Base-by-base conservation (phyloP, 2,888 invertebrate genomes). In the Agrotis ipsilon region DNA sequence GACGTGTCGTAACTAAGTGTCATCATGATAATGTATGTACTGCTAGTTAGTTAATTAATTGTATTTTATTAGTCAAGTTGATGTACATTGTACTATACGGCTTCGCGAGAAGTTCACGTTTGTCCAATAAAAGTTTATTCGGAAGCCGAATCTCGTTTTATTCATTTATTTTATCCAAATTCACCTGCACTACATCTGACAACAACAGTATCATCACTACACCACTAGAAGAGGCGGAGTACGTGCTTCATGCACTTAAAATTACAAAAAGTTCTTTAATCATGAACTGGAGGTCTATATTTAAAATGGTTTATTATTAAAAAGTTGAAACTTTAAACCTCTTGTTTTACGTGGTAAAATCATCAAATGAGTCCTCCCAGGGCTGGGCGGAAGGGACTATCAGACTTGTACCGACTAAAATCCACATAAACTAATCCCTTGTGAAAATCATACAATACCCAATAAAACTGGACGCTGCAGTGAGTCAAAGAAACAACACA, bases 121-220 rank as follows among this genome's bases (percentile, higher is more conserved):
- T 94, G 94, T 94, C 95, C 94, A 96, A 94, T 95, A 95, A 95
- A 95, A 91, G 90, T 93, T 94, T 94, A 94, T 94, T 93, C 94
- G 91, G 92, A 94, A 92, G 93, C 93, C 91, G 89, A 90, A 86
- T 54, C 75, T 89, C 75, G 91, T 95, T 94, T 95, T 74, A 89
- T 88, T 91, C 77, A 24, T 68, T 71, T n/a, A n/a, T 64, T 27
- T n/a, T 32, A 16, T 45, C 21, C 24, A 11, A 1, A 4, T 45
- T 24, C 51, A 39, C 45, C 16, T 27, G 2, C 11, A 54, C 11
- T 18, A 39, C 39, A 11, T 39, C 39, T 39, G 39, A 39, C 39
- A 39, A 39, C 39, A 39, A 39, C 39, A 39, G 11, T 39, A 39
- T 9, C 1, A 11, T 11, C 39, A 39, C 39, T 11, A 1, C 39